phyloP scores from a whole-genome alignment of 2,888 invertebrate species.

The Drosophila siamana region DNA sequence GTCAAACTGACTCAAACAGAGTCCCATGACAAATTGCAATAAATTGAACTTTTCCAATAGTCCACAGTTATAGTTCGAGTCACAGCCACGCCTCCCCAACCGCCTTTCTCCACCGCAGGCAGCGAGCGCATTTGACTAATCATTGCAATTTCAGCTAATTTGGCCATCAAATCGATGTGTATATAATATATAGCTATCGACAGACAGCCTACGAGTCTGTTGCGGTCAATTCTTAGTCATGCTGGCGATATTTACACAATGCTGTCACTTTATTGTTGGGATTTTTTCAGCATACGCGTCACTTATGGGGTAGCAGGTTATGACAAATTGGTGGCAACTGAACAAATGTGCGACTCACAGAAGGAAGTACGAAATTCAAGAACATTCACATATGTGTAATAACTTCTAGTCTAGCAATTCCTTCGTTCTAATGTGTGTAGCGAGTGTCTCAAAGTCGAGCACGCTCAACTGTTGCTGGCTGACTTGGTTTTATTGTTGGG shows the following conservation, averaged over 20 bases:
- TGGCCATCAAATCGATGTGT: conserved; percentile 16
- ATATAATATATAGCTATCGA: conserved; percentile 13
- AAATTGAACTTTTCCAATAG: conserved; percentile 20
- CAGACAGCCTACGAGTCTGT: no score
- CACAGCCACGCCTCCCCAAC: conserved; percentile 26
- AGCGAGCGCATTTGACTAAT: background rate
- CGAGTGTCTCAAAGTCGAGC: background rate
- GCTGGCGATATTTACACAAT: conserved; percentile 45
- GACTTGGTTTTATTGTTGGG: background rate
- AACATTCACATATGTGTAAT: no score
- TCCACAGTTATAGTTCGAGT: conserved; percentile 5
- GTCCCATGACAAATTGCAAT: conserved; percentile 25
- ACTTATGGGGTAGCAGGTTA: background rate
- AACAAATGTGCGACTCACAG: no score
- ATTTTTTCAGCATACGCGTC: background rate
- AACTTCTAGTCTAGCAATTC: no score
- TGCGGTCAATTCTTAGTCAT: conserved; percentile 55
- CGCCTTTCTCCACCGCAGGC: conserved; percentile 51
- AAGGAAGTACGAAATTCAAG: no score
- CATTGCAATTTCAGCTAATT: conserved; percentile 15
- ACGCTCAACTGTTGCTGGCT: background rate
- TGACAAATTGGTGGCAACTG: background rate
- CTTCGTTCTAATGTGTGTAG: no score
- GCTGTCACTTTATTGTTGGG: conserved; percentile 35
- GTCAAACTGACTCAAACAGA: no score